phyloP scores from a whole-genome alignment of 2,113 vertebrate species.

The Vanacampus margaritifer region DNA sequence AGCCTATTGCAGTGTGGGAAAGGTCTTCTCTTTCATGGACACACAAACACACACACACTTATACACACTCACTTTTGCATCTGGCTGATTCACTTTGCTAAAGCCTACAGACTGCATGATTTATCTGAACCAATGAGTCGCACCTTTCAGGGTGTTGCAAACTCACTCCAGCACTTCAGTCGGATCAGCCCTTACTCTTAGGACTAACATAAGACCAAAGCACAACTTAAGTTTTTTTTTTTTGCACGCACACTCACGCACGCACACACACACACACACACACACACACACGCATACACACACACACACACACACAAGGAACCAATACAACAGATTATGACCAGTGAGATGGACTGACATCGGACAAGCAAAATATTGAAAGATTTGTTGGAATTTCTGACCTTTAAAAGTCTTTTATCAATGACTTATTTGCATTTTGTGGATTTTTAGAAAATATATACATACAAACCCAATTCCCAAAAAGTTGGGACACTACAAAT shows the following conservation, averaged over 20 bases:
- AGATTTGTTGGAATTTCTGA: too few species aligned
- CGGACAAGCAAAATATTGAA: too few species aligned
- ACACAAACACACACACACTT: slow-evolving; percentile 53
- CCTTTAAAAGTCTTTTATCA: too few species aligned
- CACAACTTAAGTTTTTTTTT: neutral
- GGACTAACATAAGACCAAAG: slow-evolving; percentile 20
- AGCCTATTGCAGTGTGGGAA: slow-evolving; percentile 73
- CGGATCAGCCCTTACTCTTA: slow-evolving; percentile 25
- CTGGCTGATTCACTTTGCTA: slow-evolving; percentile 70
- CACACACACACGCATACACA: neutral
- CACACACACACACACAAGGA: neutral
- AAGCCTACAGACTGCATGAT: slow-evolving; percentile 69
- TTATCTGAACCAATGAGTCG: slow-evolving; percentile 68
- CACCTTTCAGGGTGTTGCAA: slow-evolving; percentile 49
- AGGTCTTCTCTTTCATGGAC: slow-evolving; percentile 75
- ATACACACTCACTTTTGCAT: slow-evolving; percentile 61
- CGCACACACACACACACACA: neutral
- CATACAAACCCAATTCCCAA: too few species aligned
- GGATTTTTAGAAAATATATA: too few species aligned
- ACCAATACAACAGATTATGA: neutral
- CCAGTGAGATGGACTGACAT: neutral
- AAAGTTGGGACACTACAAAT: too few species aligned
- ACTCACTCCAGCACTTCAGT: slow-evolving; percentile 44
- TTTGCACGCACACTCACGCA: too few species aligned
- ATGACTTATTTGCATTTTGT: too few species aligned